Conservation (phyloP, 2,797 vertebrate genomes). For the Manis pentadactyla region DNA sequence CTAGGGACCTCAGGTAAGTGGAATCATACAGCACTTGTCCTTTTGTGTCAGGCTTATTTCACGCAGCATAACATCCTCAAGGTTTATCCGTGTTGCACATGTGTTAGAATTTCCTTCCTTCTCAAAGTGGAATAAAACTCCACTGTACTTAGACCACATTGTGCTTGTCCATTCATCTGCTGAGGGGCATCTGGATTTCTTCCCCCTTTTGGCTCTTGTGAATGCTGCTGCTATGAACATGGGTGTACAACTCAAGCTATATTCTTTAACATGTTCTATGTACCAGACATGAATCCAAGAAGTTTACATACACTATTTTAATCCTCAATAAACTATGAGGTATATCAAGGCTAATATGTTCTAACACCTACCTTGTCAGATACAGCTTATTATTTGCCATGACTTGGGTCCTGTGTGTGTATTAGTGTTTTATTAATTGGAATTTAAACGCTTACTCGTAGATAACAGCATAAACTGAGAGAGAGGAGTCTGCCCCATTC, state of each 20-base stretch:
- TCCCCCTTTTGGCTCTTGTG: background rate
- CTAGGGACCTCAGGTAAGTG: background rate
- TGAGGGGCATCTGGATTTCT: background rate
- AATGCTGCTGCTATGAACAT: background rate
- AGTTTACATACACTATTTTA: background rate
- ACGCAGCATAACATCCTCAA: background rate
- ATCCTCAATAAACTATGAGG: background rate
- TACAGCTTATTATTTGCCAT: background rate
- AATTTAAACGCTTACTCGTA: background rate
- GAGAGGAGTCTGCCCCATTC: background rate
- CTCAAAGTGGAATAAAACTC: too few species aligned
- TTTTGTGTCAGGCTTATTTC: background rate
- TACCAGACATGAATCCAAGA: background rate
- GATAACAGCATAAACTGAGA: background rate
- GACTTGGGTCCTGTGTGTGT: background rate
- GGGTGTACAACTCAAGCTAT: background rate
- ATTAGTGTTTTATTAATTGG: background rate
- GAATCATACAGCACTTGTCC: background rate
- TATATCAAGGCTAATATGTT: background rate
- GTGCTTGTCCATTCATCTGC: background rate
- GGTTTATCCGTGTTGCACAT: too few species aligned
- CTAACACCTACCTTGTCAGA: background rate
- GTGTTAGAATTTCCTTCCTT: background rate
- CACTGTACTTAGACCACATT: accelerated
- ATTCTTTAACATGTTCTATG: background rate